Conservation (phyloP, 2,888 invertebrate species). For the Xestia ashworthii region DNA sequence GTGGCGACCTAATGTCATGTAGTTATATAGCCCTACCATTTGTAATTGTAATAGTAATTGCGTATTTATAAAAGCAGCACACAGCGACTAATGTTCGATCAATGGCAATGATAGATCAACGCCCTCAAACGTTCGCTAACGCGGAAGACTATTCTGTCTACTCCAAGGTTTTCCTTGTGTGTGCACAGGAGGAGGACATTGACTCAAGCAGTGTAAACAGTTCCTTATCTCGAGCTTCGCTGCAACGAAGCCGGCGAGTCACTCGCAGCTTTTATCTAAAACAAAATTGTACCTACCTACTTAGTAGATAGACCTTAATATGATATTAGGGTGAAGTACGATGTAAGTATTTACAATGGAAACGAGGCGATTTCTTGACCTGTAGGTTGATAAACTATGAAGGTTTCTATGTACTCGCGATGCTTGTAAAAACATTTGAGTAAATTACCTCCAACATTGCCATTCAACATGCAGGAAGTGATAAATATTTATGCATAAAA, state of each 20-base stretch:
- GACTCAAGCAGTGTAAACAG: slow-evolving; percentile 90
- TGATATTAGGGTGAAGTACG: slow-evolving; percentile 50
- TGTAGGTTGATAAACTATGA: slow-evolving; percentile 27
- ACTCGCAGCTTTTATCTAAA: slow-evolving; percentile 88
- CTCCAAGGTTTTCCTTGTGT: slow-evolving; percentile 89
- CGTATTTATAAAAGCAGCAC: slow-evolving; percentile 71
- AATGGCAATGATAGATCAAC: slow-evolving; percentile 79
- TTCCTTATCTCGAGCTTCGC: slow-evolving; percentile 89
- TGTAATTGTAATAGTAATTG: slow-evolving; percentile 69
- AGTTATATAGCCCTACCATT: slow-evolving; percentile 44
- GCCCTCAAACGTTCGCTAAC: slow-evolving; percentile 79
- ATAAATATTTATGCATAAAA: slow-evolving; percentile 53
- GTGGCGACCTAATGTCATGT: slow-evolving; percentile 59
- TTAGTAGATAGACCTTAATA: slow-evolving; percentile 65
- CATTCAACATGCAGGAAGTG: slow-evolving; percentile 54
- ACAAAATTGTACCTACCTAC: slow-evolving; percentile 79
- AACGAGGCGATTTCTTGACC: slow-evolving; percentile 41
- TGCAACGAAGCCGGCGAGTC: slow-evolving; percentile 77
- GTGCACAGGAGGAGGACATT: slow-evolving; percentile 88
- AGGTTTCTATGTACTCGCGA: slow-evolving; percentile 43
- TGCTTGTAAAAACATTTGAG: slow-evolving; percentile 39
- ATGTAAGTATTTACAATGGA: slow-evolving; percentile 35
- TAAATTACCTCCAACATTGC: slow-evolving; percentile 48
- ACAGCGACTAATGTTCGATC: slow-evolving; percentile 69
- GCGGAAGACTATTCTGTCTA: slow-evolving; percentile 78